Percentiles rank a stretch among this genome's conserved stretches.
Conservation (phyloP, 2,113 vertebrate genomes). For the western clawed frog (Xenopus tropicalis) region DNA sequence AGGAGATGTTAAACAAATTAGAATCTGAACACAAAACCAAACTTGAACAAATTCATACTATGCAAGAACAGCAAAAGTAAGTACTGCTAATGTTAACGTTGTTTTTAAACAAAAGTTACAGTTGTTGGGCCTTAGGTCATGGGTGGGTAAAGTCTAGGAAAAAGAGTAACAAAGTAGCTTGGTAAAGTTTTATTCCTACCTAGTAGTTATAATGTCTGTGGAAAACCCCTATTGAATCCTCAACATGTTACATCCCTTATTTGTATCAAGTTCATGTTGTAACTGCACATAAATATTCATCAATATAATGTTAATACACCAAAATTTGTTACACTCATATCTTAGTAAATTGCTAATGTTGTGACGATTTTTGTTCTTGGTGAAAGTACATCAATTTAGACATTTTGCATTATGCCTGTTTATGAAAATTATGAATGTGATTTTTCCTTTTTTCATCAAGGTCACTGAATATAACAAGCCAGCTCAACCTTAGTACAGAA, state of each 20-base stretch:
- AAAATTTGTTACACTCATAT: too few species aligned
- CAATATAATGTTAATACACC: too few species aligned
- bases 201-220: too few species aligned
- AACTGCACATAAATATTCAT: too few species aligned
- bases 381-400: too few species aligned
- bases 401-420: too few species aligned
- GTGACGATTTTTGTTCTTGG: too few species aligned
- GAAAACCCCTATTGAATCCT: too few species aligned
- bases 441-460: constrained; percentile 50
- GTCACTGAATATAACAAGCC: constrained; percentile 81
- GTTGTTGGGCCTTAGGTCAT: constrained; percentile 6
- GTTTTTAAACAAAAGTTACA: neutral
- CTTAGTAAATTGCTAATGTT: too few species aligned
- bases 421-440: too few species aligned
- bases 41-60: constrained; percentile 90
- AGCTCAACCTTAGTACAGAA: constrained; percentile 74
- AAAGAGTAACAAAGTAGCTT: neutral
- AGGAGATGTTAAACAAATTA: constrained; percentile 91
- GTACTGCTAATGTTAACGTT: constrained; percentile 22
- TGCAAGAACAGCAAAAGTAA: constrained; percentile 98
- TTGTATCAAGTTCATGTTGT: too few species aligned
- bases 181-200: neutral
- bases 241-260: too few species aligned
- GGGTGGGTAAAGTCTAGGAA: neutral
- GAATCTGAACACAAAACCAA: constrained; percentile 96